Base-by-base conservation (phyloP, 2,888 invertebrate genomes). In the Zonitis immaculata region DNA sequence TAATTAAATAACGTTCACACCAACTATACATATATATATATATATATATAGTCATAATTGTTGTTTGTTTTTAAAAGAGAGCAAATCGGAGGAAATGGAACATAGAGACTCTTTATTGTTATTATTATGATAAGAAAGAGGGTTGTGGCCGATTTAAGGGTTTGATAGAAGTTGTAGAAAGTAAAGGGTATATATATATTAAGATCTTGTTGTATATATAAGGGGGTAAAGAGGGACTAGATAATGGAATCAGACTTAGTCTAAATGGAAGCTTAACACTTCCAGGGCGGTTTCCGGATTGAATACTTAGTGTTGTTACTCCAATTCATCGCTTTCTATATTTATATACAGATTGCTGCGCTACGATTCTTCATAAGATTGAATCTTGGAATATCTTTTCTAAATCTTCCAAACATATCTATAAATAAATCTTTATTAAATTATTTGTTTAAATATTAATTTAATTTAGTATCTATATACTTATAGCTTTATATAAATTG, bases 221-320 rank as follows among this genome's bases (percentile, higher is more conserved):
- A 18, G 39, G 39, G 39, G 39, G 39, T 5, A 18, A 39, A 39
- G 20, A 59, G 61, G 71, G 72, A 72, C 68, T 65, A 72, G 75
- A 74, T 75, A 75, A 75, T 75, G 75, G 75, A 75, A 75, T 75
- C 73, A 74, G 74, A 74, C 73, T 74, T 73, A 75, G 72, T 70
- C 73, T 74, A 75, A 75, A 75, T 75, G 75, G 74, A 70, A 70
- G 74, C 74, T 75, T 75, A 75, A 73, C 73, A 74, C 74, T 76
- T 75, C 68, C 72, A 67, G 39, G 39, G 74, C 70, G 75, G 75
- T 74, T 74, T 74, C 71, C 72, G 74, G 74, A 74, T 74, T 72
- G 72, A 71, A 71, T 72, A 69, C 71, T 74, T 73, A 72, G 71
- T 39, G 39, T 39, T 39, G 39, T 39, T 69, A 68, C 68, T 73